Evolutionary conservation across 2,797 vertebrate species (phyloP), one percentile per base, ranked within the genome.

Genomic region (Xenentodon cancila): DNA sequence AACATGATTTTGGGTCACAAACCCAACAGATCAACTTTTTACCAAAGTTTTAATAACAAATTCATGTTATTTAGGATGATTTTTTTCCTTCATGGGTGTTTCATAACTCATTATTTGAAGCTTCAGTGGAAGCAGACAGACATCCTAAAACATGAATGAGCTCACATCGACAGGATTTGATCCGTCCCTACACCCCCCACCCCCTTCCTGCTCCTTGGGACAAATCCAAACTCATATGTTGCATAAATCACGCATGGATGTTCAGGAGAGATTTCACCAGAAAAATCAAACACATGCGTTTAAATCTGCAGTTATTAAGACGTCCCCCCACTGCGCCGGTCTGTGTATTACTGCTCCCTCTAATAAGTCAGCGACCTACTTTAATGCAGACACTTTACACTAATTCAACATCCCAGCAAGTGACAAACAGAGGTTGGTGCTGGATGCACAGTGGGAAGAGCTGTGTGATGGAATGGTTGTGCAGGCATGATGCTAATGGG

Each of bases 401-500:
- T 44, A 34, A 37, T 16, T 42, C 19, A 60, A 30, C 48, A 60
- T 51, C 51, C 42, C 43, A 16, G 30, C 17, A 15, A 61, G 61
- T 67, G 58, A 48, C 68, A 71, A 55, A 37, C 20, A 22, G 63
- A 13, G 30, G 49, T 61, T 40, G 42, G 68, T 48, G 42, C 44
- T 60, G 65, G 61, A 78, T 59, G 45, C 45, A 1, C 54, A 55
- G 63, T 22, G 8, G 68, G 71, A 62, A 74, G 72, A 64, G 65
- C 58, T 47, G 45, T 65, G 74, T 72, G 54, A 76, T 55, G 76
- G 68, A 66, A 63, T 21, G 73, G 71, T 47, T 40, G 53, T 70
- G 59, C 61, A 45, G 70, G 37, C 68, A 30, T 57, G 79, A 83
- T 63, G 76, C 71, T 88, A 88, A 89, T 87, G 85, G 89, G 82